These are phyloP conservation scores for Crotalus viridis DNA, from an alignment of 2,113 vertebrate species.

Conservation along the genomic window DNA sequence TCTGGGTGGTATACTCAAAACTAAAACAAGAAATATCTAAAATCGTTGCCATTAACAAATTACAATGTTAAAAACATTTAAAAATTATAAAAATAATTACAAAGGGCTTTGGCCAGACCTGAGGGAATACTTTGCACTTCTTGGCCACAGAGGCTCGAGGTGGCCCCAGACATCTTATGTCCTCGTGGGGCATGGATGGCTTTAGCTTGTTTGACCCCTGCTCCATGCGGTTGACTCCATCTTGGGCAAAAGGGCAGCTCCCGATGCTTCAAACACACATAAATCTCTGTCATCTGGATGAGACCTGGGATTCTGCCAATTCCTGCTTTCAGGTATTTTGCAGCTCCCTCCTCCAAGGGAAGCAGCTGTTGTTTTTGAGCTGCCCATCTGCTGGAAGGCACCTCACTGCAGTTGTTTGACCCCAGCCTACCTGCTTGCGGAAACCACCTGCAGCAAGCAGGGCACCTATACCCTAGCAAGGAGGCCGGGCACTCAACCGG, in stretches of 20 bases:
- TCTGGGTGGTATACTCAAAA: neutral
- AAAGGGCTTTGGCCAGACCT: too few relatives aligned
- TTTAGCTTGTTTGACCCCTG: neutral
- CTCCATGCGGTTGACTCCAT: neutral
- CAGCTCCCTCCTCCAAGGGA: neutral
- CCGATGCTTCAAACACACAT: neutral
- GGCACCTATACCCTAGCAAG: neutral
- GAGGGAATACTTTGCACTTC: neutral
- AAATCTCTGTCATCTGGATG: neutral
- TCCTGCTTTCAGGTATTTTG: neutral
- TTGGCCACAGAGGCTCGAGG: neutral
- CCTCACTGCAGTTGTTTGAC: neutral
- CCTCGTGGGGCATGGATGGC: neutral
- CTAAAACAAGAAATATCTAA: neutral
- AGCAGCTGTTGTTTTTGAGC: neutral
- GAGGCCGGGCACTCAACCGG: slow-evolving; percentile 22
- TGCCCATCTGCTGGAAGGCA: neutral
- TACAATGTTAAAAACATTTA: neutral
- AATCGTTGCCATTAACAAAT: neutral
- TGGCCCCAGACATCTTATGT: neutral
- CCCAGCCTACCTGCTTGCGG: neutral
- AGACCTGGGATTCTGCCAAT: neutral
- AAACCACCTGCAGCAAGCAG: neutral
- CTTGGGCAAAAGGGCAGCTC: neutral
- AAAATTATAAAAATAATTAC: neutral